A percentile compares a stretch with the other conserved stretches of the same genome.
Evolutionary conservation across 2,797 vertebrate species (phyloP).

Genomic region (Karalla daura): DNA sequence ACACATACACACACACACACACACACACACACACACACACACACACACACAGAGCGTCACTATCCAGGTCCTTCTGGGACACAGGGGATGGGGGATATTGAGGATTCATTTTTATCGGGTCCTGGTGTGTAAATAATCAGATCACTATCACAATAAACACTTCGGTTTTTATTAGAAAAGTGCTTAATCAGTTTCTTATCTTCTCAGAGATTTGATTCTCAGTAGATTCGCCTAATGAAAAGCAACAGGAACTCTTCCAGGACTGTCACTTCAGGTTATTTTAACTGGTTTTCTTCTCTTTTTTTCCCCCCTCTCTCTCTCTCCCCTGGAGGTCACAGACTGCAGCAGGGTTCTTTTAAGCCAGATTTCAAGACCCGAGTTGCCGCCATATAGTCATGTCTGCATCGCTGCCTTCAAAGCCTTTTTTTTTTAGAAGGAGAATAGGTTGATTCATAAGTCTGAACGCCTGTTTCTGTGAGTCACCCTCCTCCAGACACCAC

Average conservation of each 20-base stretch:
- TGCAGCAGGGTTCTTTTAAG: not conserved
- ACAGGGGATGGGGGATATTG: not conserved
- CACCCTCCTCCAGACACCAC: conserved; percentile 20
- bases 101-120: conserved; percentile 11
- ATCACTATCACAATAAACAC: not conserved
- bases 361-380: not conserved
- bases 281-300: not conserved
- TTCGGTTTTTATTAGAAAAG: conserved; percentile 15
- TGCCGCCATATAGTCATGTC: not conserved
- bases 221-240: conserved; percentile 6
- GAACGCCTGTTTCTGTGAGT: conserved; percentile 11
- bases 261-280: not conserved
- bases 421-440: conserved; percentile 5
- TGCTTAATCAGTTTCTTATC: conserved; percentile 2
- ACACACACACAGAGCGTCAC: no score
- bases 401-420: not conserved
- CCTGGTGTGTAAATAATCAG: conserved; percentile 31
- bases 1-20: no score
- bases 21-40: no score
- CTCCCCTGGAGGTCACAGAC: not conserved
- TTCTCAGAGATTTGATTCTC: conserved; percentile 1
- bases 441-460: not conserved
- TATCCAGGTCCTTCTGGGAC: not conserved
- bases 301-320: no score
- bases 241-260: conserved; percentile 5